Percentiles rank a stretch among this genome's conserved stretches.
Evolutionary conservation across 2,888 invertebrate species (phyloP).

Genomic region (Trichacis sp.): DNA sequence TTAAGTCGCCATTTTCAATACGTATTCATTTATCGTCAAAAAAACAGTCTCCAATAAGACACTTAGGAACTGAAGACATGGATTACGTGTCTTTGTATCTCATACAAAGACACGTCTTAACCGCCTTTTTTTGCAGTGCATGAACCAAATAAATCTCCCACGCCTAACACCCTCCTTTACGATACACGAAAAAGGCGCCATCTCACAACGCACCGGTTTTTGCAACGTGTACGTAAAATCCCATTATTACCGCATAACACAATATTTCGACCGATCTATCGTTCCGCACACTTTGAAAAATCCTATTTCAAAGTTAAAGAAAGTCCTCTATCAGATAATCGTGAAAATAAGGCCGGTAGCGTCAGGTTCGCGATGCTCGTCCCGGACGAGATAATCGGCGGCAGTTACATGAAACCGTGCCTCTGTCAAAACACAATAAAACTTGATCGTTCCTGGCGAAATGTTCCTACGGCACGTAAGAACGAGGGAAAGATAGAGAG

Average conservation of each 20-base stretch:
- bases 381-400: conserved; percentile 29
- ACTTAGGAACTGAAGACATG: no score
- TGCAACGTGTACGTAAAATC: neutral
- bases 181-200: no score
- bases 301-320: neutral
- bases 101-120: no score
- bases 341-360: conserved; percentile 13
- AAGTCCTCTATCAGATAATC: conserved; percentile 15
- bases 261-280: conserved; percentile 2
- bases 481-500: neutral
- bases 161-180: no score
- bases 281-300: neutral
- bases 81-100: no score
- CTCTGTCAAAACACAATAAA: conserved; percentile 67
- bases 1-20: no score
- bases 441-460: conserved; percentile 48
- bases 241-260: neutral
- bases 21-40: no score
- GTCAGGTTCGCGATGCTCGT: conserved; percentile 22
- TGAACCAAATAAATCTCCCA: no score
- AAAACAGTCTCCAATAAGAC: no score
- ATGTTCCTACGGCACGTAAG: conserved; percentile 25
- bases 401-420: conserved; percentile 43
- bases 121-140: no score
- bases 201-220: neutral